Percentiles rank a stretch among this genome's conserved stretches.
Evolutionary conservation across 2,797 vertebrate species (phyloP).

Genomic region (Squalus acanthias): DNA sequence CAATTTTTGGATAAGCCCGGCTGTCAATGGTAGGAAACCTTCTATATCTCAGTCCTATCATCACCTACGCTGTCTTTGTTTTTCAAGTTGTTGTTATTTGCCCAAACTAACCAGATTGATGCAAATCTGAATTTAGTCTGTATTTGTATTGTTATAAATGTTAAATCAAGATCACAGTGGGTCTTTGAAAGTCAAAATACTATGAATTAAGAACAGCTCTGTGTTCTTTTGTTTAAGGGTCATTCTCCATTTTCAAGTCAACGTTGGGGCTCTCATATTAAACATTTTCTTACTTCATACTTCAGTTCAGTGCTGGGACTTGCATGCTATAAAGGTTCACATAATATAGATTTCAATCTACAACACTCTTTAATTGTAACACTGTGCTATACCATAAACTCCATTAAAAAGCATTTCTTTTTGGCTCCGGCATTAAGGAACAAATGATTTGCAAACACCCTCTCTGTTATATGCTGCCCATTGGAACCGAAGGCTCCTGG

Average conservation of each 20-base stretch:
- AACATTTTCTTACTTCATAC: background rate
- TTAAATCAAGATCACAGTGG: background rate
- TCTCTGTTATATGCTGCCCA: background rate
- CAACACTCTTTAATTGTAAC: conserved; percentile 6
- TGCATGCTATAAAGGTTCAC: background rate
- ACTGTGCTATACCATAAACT: background rate
- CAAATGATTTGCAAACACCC: background rate
- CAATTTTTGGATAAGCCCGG: background rate
- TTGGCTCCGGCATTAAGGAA: background rate
- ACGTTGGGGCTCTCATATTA: background rate
- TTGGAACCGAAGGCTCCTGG: background rate
- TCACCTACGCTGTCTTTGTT: background rate
- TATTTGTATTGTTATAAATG: background rate
- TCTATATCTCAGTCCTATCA: background rate
- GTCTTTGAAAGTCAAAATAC: conserved; percentile 17
- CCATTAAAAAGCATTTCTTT: background rate
- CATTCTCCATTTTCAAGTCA: background rate
- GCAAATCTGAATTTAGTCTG: background rate
- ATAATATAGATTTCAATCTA: conserved; percentile 1
- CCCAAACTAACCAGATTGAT: background rate
- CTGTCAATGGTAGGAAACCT: background rate
- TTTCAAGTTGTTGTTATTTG: background rate
- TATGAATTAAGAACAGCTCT: background rate
- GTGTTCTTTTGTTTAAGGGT: background rate
- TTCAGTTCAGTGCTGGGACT: background rate